A percentile compares a stretch with the other conserved stretches of the same genome.
Conservation (phyloP, 1,140 invertebrate species). For the Papilio polyxenes region DNA sequence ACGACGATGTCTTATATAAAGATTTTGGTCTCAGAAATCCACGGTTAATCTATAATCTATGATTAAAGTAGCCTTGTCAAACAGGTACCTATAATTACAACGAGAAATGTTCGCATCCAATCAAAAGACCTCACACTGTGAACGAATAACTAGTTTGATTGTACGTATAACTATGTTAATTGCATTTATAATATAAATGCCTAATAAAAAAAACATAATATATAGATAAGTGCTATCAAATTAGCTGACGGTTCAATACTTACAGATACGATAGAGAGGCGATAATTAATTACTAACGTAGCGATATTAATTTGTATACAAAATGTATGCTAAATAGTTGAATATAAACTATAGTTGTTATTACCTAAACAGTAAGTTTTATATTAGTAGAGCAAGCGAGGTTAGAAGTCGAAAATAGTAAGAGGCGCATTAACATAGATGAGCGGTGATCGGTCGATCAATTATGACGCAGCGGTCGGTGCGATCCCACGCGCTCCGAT, state of each 20-base stretch:
- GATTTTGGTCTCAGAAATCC: too few species aligned
- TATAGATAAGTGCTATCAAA: constrained; percentile 18
- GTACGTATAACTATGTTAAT: neutral
- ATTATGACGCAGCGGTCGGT: constrained; percentile 54
- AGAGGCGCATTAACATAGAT: constrained; percentile 55
- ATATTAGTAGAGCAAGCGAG: constrained; percentile 36
- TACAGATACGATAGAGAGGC: constrained; percentile 1
- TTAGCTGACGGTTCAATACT: constrained; percentile 16
- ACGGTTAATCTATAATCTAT: neutral
- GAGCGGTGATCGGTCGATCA: constrained; percentile 46
- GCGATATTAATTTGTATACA: neutral
- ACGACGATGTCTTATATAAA: too few species aligned
- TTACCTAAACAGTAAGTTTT: neutral
- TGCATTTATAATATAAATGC: constrained; percentile 10
- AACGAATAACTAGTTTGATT: neutral
- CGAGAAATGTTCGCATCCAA: neutral
- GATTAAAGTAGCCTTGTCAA: neutral
- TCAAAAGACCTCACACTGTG: neutral
- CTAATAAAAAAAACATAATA: constrained; percentile 8
- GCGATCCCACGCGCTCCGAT: constrained; percentile 46
- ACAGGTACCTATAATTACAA: neutral
- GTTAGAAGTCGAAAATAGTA: constrained; percentile 33
- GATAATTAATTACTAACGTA: constrained; percentile 17
- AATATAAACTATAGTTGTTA: neutral
- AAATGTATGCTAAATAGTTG: neutral